Conservation (phyloP, 2,113 vertebrate genomes). For the Narcine bancroftii region DNA sequence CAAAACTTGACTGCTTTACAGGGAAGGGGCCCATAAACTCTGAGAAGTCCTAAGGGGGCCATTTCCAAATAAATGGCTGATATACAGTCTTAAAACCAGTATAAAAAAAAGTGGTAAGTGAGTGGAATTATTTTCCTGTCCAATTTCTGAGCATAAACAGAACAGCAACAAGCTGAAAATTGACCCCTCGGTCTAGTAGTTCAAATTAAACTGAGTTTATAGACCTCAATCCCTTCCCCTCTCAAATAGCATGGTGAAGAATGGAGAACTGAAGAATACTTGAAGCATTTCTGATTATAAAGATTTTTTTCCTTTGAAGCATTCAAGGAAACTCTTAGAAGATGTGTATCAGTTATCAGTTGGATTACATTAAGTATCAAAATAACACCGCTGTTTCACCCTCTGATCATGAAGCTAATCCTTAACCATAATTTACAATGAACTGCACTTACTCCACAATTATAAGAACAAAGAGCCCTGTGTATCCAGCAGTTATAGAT, state of each 20-base stretch:
- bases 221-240: neutral
- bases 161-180: neutral
- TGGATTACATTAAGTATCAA: constrained; percentile 12
- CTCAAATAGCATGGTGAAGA: neutral
- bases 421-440: constrained; percentile 25
- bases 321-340: neutral
- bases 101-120: neutral
- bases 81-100: no score
- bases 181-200: neutral
- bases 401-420: constrained; percentile 15
- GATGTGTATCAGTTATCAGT: constrained; percentile 15
- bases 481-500: constrained; percentile 3
- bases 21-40: no score
- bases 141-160: neutral
- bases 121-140: neutral
- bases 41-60: no score
- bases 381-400: neutral
- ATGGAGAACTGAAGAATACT: neutral
- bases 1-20: no score
- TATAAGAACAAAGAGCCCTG: constrained; percentile 22
- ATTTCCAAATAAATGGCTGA: no score
- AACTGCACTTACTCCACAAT: constrained; percentile 12
- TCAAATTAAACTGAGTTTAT: neutral
- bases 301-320: constrained; percentile 7
- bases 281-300: neutral